phyloP scores from a whole-genome alignment of 2,888 invertebrate species.

The Pristionchus exspectatus region DNA sequence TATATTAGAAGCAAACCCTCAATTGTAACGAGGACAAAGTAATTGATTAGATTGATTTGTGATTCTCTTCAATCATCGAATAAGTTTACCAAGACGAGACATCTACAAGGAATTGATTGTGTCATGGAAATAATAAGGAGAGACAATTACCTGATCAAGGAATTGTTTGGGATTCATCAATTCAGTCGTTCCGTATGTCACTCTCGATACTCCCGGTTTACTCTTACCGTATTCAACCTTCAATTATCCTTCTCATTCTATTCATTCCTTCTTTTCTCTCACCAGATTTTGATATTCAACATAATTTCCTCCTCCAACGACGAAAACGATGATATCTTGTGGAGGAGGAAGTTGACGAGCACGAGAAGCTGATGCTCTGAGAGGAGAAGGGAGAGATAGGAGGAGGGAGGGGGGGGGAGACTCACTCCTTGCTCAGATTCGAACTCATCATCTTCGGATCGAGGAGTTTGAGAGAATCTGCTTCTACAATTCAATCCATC shows the following conservation, averaged over 20 bases:
- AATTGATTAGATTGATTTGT: not conserved
- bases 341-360: constrained; percentile 69
- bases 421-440: constrained; percentile 24
- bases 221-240: constrained; percentile 91
- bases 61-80: not conserved
- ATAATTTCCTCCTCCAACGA: constrained; percentile 88
- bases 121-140: not conserved
- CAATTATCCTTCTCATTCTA: not conserved
- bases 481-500: constrained; percentile 86
- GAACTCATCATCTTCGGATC: constrained; percentile 93
- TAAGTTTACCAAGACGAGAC: constrained; percentile 1
- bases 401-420: not conserved
- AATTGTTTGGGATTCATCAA: constrained; percentile 95
- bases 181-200: constrained; percentile 96
- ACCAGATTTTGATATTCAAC: constrained; percentile 97
- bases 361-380: constrained; percentile 53
- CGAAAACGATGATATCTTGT: constrained; percentile 81
- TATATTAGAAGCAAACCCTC: constrained; percentile 24
- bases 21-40: not conserved
- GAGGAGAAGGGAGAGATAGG: not conserved
- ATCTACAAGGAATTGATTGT: not conserved
- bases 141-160: constrained; percentile 85
- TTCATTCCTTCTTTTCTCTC: constrained; percentile 46
- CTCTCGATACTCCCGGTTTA: constrained; percentile 81
- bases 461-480: constrained; percentile 89